Evolutionary conservation across 2,797 vertebrate genomes (phyloP).

Genomic region (Schizopygopsis pylzovi): DNA sequence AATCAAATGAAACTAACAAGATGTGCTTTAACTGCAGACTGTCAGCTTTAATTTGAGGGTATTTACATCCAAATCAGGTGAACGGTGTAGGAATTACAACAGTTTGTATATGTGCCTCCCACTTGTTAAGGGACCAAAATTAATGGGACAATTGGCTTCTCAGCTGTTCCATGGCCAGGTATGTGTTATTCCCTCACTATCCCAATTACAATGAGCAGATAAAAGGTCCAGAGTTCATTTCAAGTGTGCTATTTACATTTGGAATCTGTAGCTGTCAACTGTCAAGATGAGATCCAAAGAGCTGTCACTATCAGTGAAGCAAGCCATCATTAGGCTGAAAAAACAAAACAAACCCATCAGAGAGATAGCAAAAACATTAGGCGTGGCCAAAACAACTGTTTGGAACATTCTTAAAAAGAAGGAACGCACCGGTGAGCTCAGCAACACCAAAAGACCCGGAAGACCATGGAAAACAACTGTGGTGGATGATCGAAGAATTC

Average conservation of each 20-base stretch:
- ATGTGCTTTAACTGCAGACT: no score
- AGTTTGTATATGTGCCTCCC: no score
- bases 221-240: no score
- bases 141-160: no score
- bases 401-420: constrained; percentile 54
- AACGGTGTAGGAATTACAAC: no score
- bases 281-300: constrained; percentile 52
- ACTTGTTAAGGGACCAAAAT: no score
- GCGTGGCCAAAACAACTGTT: constrained; percentile 48
- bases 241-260: constrained; percentile 29
- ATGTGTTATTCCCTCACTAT: no score
- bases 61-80: no score
- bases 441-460: constrained; percentile 53
- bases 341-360: constrained; percentile 54
- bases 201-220: no score
- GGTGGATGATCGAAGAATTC: constrained; percentile 50
- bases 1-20: no score
- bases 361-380: neutral
- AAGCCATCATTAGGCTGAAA: constrained; percentile 57
- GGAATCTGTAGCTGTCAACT: constrained; percentile 54
- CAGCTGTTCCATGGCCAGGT: no score
- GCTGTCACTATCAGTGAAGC: constrained; percentile 52
- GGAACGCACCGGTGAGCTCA: constrained; percentile 48
- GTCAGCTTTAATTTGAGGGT: no score
- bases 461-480: constrained; percentile 59